phyloP scores from a whole-genome alignment of 2,113 vertebrate species.

The Salvelinus namaycush region DNA sequence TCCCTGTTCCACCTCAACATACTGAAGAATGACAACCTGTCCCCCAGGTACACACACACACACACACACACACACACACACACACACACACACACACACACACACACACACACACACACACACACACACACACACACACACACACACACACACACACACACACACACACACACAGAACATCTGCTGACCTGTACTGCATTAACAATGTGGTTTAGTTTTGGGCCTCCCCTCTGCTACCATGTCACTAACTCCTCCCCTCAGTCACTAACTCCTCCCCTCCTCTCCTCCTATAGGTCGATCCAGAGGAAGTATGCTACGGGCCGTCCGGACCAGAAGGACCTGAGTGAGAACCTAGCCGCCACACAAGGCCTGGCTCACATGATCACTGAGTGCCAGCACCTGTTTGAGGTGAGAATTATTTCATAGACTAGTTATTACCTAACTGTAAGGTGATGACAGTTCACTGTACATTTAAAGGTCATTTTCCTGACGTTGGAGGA shows the following conservation, averaged over 20 bases:
- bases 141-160: background rate
- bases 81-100: background rate
- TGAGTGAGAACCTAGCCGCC: slow-evolving; percentile 94
- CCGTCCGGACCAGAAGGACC: slow-evolving; percentile 94
- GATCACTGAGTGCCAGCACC: slow-evolving; percentile 88
- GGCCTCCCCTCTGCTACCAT: slow-evolving; percentile 4
- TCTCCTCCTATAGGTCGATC: slow-evolving; percentile 81
- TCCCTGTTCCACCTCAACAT: slow-evolving; percentile 97
- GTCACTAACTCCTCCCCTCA: slow-evolving; percentile 24
- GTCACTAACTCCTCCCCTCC: slow-evolving; percentile 3
- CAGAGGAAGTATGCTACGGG: slow-evolving; percentile 94
- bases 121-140: background rate
- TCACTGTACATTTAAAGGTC: no score
- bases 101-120: background rate
- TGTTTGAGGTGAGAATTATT: slow-evolving; percentile 84
- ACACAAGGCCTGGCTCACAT: slow-evolving; percentile 95
- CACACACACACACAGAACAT: background rate
- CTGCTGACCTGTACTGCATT: background rate
- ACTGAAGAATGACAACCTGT: slow-evolving; percentile 86
- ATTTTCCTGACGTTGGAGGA: no score
- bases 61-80: background rate
- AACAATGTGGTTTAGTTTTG: no score
- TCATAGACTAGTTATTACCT: no score
- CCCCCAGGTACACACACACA: slow-evolving; percentile 78
- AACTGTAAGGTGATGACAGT: no score